Evolutionary conservation across 2,888 invertebrate species (phyloP), one percentile per base, ranked within the genome.

Genomic region (Agriopis leucophaearia): DNA sequence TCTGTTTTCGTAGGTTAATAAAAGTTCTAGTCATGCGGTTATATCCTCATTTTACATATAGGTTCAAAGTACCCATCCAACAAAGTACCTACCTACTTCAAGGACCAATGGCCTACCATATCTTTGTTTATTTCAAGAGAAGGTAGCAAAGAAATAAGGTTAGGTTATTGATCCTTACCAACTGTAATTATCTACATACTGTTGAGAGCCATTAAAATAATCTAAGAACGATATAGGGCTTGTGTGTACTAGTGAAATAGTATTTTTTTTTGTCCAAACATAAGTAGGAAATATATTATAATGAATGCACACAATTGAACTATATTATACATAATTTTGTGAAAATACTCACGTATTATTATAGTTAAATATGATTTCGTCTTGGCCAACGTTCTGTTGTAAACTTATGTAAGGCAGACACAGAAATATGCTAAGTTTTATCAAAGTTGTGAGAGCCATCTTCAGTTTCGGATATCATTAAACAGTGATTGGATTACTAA

Each of bases 291-390:
- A 36, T 0, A 27, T 36, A 2, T 35, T 8, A 38, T 8, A 9
- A 15, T 15, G 38, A n/a, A 38, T 15, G 38, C 38, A 38, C 1
- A 51, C 4, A 8, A n/a, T 15, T 58, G 0, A 6, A 47, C 15
- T 16, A 40, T 55, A 42, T 62, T 62, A 38, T 4, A n/a, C 9
- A 54, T 16, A 36, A 54, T 42, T 48, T 36, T 12, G 36, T 44
- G 52, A n/a, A 42, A 64, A 42, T 76, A 91, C 92, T 92, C 75
- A 93, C 93, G 92, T 92, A 78, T 92, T 92, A 66, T 92, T 93
- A 71, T 92, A 93, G 72, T 90, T 84, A 74, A 93, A 93, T 76
- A 86, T 84, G 35, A 93, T 92, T 77, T 77, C 80, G 69, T 84
- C 87, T 69, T 81, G 86, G 66, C 77, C 80, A 71, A 71, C 74